phyloP scores from a whole-genome alignment of 2,797 vertebrate genomes.

The Varecia variegata region DNA sequence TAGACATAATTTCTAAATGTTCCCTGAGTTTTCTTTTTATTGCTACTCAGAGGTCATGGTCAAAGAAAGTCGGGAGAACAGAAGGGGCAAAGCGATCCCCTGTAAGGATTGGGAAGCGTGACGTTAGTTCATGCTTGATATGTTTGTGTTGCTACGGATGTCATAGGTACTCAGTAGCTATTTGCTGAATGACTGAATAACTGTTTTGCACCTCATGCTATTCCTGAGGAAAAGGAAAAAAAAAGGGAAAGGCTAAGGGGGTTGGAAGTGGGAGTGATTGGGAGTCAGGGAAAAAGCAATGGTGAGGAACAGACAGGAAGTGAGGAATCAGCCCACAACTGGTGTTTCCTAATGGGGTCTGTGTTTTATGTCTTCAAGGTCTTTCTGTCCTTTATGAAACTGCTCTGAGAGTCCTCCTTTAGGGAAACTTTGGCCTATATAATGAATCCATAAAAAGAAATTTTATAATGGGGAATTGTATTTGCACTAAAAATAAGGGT shows the following conservation, averaged over 20 bases:
- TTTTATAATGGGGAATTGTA: slow-evolving; percentile 54
- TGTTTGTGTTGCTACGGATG: not conserved
- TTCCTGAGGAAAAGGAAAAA: not conserved
- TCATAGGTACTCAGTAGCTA: not conserved
- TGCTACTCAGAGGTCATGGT: not conserved
- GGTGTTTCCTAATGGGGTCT: not conserved
- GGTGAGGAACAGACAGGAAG: not conserved
- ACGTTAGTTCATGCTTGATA: not conserved
- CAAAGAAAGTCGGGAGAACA: not conserved
- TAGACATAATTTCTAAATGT: not conserved
- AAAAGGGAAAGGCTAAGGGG: not conserved
- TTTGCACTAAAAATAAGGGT: slow-evolving; percentile 53
- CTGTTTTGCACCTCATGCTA: not conserved
- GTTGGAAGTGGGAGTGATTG: not conserved
- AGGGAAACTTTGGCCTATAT: slow-evolving; percentile 9
- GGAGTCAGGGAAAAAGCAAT: not conserved
- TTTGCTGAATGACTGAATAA: not conserved
- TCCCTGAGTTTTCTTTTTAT: not conserved
- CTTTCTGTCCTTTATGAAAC: not conserved
- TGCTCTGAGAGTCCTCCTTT: not conserved
- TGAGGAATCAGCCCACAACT: not conserved
- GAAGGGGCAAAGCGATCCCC: not conserved
- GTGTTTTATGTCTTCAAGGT: not conserved
- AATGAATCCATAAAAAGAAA: slow-evolving; percentile 30
- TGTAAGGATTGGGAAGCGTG: not conserved